Base-by-base conservation (phyloP, 1,140 invertebrate species). In the Bacillus rossius region DNA sequence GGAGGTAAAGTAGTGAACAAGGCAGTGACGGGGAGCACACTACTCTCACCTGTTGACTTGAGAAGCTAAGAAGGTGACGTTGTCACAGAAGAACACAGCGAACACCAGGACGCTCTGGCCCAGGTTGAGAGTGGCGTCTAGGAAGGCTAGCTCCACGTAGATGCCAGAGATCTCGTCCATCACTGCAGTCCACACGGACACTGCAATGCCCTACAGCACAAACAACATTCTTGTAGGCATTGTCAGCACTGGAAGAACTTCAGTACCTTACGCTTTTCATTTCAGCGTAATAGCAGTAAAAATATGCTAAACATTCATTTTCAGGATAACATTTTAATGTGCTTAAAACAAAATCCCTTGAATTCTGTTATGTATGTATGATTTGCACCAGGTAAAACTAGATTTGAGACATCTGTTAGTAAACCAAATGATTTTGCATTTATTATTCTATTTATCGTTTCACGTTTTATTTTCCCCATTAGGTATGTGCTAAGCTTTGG, bases 61-160 rank as follows among this genome's bases (percentile, higher is more conserved):
- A 0, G 89, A 87, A 49, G 84, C 72, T 7, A 90, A 68, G 4
- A 93, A 77, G 56, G 88, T 81, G 60, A 84, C 84, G 5, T 85
- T 84, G 71, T 95, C 88, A 23, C 87, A 83, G 67, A 84, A 94
- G 75, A 97, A 97, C 8, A 96, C 83, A 8, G 87, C 83, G 65
- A 95, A 87, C 20, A 90, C 83, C 59, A 94, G 83, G 38, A 93
- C 74, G 37, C 88, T 89, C 75, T 96, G 93, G 1, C 94, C 93
- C 73, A 91, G 92, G 68, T 89, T 92, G 0, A 95, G 78, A 34
- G 90, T 87, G 16, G 89, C 85, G 73, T 97, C 92, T 23, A 98
- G 74, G 73, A 96, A 97, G 63, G 91, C 85, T 19, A 98, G 75
- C 75, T 96, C 93, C 0, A 96, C 81, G 71, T 93, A 96, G 60